Evolutionary conservation across 1,140 invertebrate genomes (phyloP).

Genomic region (Cyclargus thomasi): DNA sequence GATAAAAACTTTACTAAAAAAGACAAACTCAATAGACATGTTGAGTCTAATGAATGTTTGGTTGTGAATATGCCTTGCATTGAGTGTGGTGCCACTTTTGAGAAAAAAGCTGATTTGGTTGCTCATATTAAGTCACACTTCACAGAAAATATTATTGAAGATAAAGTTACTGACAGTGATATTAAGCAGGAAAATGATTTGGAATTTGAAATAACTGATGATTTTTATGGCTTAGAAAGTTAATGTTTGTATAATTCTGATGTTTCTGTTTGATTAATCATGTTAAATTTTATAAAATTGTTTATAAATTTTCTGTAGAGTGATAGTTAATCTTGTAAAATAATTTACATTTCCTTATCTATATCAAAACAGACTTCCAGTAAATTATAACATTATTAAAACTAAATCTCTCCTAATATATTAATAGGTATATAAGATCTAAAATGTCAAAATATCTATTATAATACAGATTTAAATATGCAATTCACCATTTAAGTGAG

Average conservation of each 20-base stretch:
- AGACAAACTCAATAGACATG: conserved; percentile 80
- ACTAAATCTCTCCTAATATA: not conserved
- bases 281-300: conserved; percentile 13
- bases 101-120: conserved; percentile 74
- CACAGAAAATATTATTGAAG: conserved; percentile 59
- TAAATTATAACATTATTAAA: not conserved
- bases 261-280: not conserved
- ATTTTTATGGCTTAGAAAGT: conserved; percentile 64
- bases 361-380: not conserved
- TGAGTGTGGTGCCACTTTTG: conserved; percentile 75
- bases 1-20: conserved; percentile 79
- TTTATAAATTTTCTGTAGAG: conserved; percentile 9
- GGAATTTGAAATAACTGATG: conserved; percentile 52
- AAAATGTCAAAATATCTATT: not conserved
- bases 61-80: conserved; percentile 74
- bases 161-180: conserved; percentile 50
- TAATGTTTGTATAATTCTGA: conserved; percentile 34
- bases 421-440: not conserved
- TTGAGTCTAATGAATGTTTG: conserved; percentile 76
- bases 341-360: not conserved
- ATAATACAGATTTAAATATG: conserved; percentile 13
- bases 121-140: conserved; percentile 77
- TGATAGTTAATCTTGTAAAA: not conserved
- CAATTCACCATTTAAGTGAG: conserved; percentile 13
- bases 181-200: conserved; percentile 61